A percentile compares a stretch with the other conserved stretches of the same genome.
Conservation (phyloP, 2,797 vertebrate genomes). For the Phylloscopus collybita region DNA sequence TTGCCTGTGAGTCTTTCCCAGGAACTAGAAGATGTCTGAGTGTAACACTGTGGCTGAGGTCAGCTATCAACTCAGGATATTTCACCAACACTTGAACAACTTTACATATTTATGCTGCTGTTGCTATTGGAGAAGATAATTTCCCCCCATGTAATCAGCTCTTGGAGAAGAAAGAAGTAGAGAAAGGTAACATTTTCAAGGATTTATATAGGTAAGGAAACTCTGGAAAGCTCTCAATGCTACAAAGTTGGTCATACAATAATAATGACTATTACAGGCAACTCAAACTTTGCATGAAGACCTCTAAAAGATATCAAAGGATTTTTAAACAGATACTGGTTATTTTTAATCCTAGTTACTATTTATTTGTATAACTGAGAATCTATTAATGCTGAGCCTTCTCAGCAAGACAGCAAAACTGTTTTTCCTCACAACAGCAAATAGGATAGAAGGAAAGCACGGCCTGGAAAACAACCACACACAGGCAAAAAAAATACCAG, state of each 20-base stretch:
- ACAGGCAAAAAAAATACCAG: background rate
- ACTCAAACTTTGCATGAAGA: background rate
- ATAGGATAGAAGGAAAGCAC: background rate
- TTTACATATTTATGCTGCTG: background rate
- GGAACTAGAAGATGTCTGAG: background rate
- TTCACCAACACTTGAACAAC: background rate
- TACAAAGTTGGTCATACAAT: background rate
- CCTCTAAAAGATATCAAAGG: background rate
- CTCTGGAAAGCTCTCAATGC: background rate
- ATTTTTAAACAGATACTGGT: background rate
- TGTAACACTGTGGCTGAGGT: background rate
- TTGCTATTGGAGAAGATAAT: background rate
- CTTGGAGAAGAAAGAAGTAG: background rate
- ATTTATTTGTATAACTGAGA: background rate
- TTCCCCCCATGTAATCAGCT: background rate
- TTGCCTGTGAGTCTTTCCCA: background rate
- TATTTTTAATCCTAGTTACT: background rate
- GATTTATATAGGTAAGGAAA: background rate
- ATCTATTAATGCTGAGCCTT: background rate
- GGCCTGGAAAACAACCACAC: background rate
- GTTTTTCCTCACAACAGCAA: background rate
- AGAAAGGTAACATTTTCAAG: background rate
- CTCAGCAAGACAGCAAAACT: background rate
- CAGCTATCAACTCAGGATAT: background rate
- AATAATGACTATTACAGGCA: background rate